A percentile compares a stretch with the other conserved stretches of the same genome.
These are phyloP conservation scores for Agrenia bidenticulata DNA, from an alignment of 2,888 invertebrate genomes.

Conservation along the genomic window DNA sequence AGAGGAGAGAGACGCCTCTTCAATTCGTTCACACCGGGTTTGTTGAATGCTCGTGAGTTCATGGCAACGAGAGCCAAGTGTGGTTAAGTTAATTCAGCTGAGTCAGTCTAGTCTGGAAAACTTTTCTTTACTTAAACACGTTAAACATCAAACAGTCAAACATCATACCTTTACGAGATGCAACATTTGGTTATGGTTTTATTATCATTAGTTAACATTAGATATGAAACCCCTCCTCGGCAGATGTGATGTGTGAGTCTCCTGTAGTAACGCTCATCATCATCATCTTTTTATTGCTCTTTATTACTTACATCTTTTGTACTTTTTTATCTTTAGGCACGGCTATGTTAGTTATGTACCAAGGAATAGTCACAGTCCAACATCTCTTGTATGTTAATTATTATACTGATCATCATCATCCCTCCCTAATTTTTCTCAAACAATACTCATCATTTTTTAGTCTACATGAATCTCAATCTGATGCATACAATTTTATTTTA, in stretches of 20 bases:
- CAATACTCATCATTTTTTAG: too few relatives aligned
- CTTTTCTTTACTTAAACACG: background rate
- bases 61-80: background rate
- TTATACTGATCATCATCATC: too few relatives aligned
- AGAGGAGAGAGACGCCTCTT: conserved; percentile 5
- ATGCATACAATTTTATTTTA: too few relatives aligned
- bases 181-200: conserved; percentile 12
- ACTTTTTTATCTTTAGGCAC: background rate
- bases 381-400: too few relatives aligned
- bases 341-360: too few relatives aligned
- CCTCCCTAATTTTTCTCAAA: too few relatives aligned
- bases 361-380: too few relatives aligned
- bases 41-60: background rate
- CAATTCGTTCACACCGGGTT: conserved; percentile 6
- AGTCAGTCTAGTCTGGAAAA: conserved; percentile 13
- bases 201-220: conserved; percentile 8
- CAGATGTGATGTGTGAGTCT: too few relatives aligned
- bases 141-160: background rate
- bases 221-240: background rate
- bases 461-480: too few relatives aligned
- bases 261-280: too few relatives aligned
- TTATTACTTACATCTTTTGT: conserved; percentile 7
- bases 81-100: conserved; percentile 14
- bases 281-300: conserved; percentile 6
- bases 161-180: background rate